Evolutionary conservation across 2,888 invertebrate species (phyloP).

Genomic region (Plebejus argus): DNA sequence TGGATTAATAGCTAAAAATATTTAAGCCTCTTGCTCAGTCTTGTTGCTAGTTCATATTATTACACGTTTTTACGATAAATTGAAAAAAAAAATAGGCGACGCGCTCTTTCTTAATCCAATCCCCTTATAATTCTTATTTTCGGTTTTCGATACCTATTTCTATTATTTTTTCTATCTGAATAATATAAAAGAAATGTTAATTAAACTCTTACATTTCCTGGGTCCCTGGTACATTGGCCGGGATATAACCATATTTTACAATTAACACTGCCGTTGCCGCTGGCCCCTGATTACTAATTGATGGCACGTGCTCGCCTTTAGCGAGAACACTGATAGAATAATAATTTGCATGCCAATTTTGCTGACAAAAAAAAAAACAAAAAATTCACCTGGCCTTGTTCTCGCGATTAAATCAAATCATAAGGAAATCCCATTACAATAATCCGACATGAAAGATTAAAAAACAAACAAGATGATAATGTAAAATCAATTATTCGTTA

Average conservation of each 20-base stretch:
- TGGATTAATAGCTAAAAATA: not conserved
- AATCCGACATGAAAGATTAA: not conserved
- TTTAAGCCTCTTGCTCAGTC: not conserved
- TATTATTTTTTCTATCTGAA: not conserved
- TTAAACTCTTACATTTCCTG: conserved; percentile 3
- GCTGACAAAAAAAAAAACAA: not conserved
- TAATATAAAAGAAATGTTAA: not conserved
- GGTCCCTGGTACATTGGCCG: not conserved
- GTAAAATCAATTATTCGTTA: not conserved
- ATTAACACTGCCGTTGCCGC: conserved; percentile 25
- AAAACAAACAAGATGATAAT: not conserved
- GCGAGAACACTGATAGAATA: not conserved
- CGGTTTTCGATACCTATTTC: not conserved
- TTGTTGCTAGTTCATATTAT: not conserved
- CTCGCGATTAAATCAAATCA: not conserved
- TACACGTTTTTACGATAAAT: not conserved
- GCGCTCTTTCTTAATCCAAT: no score
- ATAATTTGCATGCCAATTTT: not conserved
- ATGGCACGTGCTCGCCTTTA: conserved; percentile 27
- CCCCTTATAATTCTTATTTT: no score
- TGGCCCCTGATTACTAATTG: conserved; percentile 9
- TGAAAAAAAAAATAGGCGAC: not conserved
- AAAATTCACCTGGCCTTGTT: not conserved
- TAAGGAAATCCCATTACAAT: not conserved
- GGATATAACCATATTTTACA: conserved; percentile 30